phyloP scores from a whole-genome alignment of 2,113 vertebrate genomes.

The Hydrochoerus hydrochaeris region DNA sequence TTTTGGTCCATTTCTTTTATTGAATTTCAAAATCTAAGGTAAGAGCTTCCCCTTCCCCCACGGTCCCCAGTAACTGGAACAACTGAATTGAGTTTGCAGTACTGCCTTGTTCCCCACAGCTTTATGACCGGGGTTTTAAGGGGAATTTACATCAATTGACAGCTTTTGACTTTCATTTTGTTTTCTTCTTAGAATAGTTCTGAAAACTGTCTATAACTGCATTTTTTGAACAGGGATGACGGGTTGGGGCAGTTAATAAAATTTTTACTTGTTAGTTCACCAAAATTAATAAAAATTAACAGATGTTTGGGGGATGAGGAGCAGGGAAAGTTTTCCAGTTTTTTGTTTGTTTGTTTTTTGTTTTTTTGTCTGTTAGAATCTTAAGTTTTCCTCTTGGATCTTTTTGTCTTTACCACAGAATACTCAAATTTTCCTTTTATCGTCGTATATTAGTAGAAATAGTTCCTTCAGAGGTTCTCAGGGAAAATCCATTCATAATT shows the following conservation, averaged over 20 bases:
- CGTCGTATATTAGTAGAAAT: background rate
- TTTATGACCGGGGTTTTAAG: background rate
- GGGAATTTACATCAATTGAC: background rate
- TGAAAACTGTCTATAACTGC: background rate
- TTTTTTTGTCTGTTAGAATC: background rate
- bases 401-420: background rate
- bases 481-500: background rate
- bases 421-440: background rate
- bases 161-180: background rate
- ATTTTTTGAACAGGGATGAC: background rate
- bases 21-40: background rate
- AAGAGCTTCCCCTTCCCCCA: background rate
- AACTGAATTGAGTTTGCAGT: background rate
- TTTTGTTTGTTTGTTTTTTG: background rate
- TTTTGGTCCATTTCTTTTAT: background rate
- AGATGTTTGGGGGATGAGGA: background rate
- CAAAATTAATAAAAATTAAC: background rate
- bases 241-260: background rate
- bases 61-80: background rate
- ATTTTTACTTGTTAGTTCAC: background rate
- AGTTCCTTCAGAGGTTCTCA: background rate
- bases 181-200: background rate
- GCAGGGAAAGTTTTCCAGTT: background rate
- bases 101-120: background rate
- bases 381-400: background rate